Evolutionary conservation across 1,140 invertebrate genomes (phyloP), one percentile per base, ranked within the genome.

Genomic region (Drosophila parabipectinata): DNA sequence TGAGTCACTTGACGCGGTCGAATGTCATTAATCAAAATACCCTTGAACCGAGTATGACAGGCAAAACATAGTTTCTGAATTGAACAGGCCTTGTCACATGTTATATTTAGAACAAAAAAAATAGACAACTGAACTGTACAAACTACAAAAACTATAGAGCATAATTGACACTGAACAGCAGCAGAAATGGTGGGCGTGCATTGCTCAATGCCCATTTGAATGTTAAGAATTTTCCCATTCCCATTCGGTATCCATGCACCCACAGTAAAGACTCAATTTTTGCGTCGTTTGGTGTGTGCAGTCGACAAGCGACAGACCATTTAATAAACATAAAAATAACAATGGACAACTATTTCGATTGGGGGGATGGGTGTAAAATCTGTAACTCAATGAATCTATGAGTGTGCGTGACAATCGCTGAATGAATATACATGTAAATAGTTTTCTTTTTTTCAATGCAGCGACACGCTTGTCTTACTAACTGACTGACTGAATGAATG

Each of bases 21-120:
- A 50, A 57, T 52, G 63, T 63, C 78, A 85, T 85, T 79, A 87
- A 85, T 85, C 81, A 85, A 85, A 82, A 55, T 81, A 82, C 69
- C 81, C 82, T 85, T 85, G 81, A 87, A 78, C 71, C 57, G 83
- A 21, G 45, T 71, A 18, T 87, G 82, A 75, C 81, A 84, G 79
- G 24, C 64, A 52, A 69, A 73, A 73, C 59, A 76, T 75, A 60
- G 44, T 73, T 56, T 73, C 34, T 30, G 52, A 66, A 68, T 68
- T 63, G 58, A 73, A 54, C 61, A 57, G 58, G 76, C 71, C 61
- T 72, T 71, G 72, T 77, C 77, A 66, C 74, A 74, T 60, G 64
- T 62, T 80, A 84, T 64, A 88, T 72, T 82, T 88, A 87, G 78
- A 87, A 79, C 78, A 62, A 39, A 18, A 18, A 18, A 75, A 63